Percentiles rank a stretch among this genome's conserved stretches.
phyloP scores from a whole-genome alignment of 2,888 invertebrate genomes.

The Stenchaetothrips biformis region DNA sequence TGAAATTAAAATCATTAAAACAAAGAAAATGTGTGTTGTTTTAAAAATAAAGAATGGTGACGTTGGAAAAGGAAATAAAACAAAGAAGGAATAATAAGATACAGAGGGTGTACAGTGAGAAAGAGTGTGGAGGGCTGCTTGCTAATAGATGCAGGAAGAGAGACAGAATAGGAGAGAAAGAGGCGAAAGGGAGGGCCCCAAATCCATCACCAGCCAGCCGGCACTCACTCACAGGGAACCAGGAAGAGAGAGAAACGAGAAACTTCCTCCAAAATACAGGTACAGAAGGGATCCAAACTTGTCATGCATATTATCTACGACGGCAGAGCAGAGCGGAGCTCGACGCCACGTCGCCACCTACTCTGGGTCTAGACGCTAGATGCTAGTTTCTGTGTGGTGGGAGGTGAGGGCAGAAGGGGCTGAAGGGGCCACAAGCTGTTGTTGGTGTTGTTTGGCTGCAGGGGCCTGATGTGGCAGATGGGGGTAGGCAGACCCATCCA shows the following conservation, averaged over 20 bases:
- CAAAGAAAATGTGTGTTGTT: constrained; percentile 32
- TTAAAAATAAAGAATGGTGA: constrained; percentile 11
- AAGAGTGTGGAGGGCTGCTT: constrained; percentile 11
- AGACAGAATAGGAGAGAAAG: constrained; percentile 42
- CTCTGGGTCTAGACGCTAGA: constrained; percentile 37
- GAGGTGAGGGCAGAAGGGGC: constrained; percentile 34
- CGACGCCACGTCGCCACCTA: not conserved
- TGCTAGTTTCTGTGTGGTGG: constrained; percentile 15
- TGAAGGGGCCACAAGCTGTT: constrained; percentile 36
- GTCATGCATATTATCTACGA: constrained; percentile 35
- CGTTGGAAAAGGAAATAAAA: constrained; percentile 19
- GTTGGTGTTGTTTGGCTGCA: constrained; percentile 38
- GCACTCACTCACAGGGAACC: constrained; percentile 44
- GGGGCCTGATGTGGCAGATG: constrained; percentile 18
- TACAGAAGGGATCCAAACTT: constrained; percentile 30
- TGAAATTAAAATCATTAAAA: constrained; percentile 36
- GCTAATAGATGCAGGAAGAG: constrained; percentile 36
- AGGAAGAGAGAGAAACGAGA: not conserved
- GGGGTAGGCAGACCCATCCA: constrained; percentile 29
- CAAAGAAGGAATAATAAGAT: constrained; percentile 27
- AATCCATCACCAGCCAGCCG: constrained; percentile 41
- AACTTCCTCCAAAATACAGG: constrained; percentile 1
- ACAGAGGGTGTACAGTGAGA: constrained; percentile 26
- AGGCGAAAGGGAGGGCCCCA: constrained; percentile 42
- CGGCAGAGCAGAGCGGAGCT: not conserved